Conservation (phyloP, 37 sponge, comb jelly and placozoan genomes). For the Spongilla lacustris region DNA sequence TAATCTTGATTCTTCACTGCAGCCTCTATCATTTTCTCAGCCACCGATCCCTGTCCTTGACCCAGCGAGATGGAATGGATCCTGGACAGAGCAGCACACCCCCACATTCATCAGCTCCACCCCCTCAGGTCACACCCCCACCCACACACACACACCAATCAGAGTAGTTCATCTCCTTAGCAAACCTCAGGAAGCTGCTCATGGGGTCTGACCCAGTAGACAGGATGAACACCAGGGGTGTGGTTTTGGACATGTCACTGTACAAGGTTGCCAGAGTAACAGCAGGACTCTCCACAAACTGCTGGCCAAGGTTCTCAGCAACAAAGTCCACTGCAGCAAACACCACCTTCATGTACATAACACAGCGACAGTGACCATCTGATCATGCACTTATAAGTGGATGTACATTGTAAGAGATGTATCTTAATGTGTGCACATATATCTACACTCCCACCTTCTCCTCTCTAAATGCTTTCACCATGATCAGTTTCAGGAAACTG, state of each 20-base stretch:
- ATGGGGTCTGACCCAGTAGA: conserved; percentile 99
- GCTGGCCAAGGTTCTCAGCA: conserved; percentile 82
- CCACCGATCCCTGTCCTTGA: conserved; percentile 98
- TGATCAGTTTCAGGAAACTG: conserved; percentile 85
- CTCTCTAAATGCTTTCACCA: no score
- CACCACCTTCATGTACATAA: conserved; percentile 54
- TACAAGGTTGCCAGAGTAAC: conserved; percentile 78
- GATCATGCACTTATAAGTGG: no score
- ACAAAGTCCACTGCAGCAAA: conserved; percentile 87
- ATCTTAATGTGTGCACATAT: no score
- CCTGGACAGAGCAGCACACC: no score
- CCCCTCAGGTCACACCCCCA: no score
- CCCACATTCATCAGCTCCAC: no score
- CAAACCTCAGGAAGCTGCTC: conserved; percentile 94
- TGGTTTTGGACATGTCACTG: conserved; percentile 84
- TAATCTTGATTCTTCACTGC: conserved; percentile 90
- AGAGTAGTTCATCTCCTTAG: conserved; percentile 93
- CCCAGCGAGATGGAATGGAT: conserved; percentile 99
- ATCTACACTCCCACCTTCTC: no score
- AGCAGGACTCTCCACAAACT: conserved; percentile 98
- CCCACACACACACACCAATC: no score
- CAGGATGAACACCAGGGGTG: conserved; percentile 95
- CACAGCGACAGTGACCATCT: no score
- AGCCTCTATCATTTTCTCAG: conserved; percentile 86
- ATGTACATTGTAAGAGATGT: no score